Base-by-base conservation (phyloP, 2,797 vertebrate genomes). In the Alca torda region DNA sequence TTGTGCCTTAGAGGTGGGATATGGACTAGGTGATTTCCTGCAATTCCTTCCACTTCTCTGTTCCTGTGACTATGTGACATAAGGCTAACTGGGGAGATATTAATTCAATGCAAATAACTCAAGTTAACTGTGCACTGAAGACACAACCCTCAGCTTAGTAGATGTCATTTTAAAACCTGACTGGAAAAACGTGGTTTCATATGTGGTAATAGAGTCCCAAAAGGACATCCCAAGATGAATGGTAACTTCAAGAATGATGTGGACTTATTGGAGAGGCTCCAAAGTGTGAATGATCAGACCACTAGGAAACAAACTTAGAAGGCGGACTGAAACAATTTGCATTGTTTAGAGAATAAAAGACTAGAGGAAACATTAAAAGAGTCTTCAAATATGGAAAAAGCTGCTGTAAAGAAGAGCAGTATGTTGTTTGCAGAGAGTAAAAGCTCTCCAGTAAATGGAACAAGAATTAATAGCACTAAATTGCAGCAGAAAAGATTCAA, bases 61-160 rank as follows among this genome's bases (percentile, higher is more conserved):
- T 95, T 76, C 69, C 81, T 35, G 39, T 85, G 92, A 81, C 80
- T 85, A 67, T 59, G 33, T 65, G 92, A 74, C 0, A 0, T 61
- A 76, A 91, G 54, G 84, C 56, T 94, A 63, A 72, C 88, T 80
- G 50, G 75, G 70, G 92, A 94, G 39, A 51, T 37, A 46, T 64
- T 90, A 87, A 69, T 80, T 90, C 39, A 25, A 82, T 83, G 68
- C 86, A 94, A 89, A 95, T 93, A 96, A 93, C 86, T 96, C 91
- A 93, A 68, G 72, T 93, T 96, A 96, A 93, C 68, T 74, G 61
- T 80, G 53, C 83, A 16, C 64, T 13, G 37, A 90, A 95, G 96
- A 83, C 43, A 60, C 75, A 87, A 48, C 16, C 33, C 84, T 95
- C 60, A 46, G 87, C 64, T 89, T 95, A 94, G 93, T 57, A 87